These are phyloP conservation scores for Galendromus occidentalis DNA, from an alignment of 1,140 invertebrate genomes.

Conservation along the genomic window DNA sequence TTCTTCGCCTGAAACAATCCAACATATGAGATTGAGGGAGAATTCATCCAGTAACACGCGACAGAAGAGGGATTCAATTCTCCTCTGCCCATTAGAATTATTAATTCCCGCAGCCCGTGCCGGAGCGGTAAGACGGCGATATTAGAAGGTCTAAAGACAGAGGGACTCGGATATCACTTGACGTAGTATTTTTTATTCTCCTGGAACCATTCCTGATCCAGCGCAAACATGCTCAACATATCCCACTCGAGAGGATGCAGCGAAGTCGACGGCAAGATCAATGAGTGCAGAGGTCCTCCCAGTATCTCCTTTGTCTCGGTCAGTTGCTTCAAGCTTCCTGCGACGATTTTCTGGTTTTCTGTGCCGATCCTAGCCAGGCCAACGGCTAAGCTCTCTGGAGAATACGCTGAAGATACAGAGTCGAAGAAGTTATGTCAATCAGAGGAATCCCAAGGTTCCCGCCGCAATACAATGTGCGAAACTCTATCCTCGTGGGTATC, in stretches of 20 bases:
- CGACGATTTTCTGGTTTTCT: constrained; percentile 54
- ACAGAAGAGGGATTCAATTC: too few relatives aligned
- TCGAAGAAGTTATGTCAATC: neutral
- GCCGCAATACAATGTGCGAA: neutral
- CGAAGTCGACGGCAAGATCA: constrained; percentile 58
- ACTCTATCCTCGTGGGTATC: constrained; percentile 3
- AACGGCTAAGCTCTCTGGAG: constrained; percentile 42
- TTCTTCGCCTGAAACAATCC: too few relatives aligned
- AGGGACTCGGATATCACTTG: neutral
- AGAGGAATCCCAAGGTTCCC: too few relatives aligned
- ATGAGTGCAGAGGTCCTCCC: constrained; percentile 73
- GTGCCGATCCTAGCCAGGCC: constrained; percentile 76
- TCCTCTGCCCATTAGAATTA: too few relatives aligned
- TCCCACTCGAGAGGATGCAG: constrained; percentile 81
- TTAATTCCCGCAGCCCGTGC: too few relatives aligned
- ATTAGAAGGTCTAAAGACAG: too few relatives aligned
- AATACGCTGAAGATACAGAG: constrained; percentile 31
- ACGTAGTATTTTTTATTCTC: neutral
- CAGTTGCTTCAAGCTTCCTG: constrained; percentile 52
- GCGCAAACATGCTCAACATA: constrained; percentile 40
- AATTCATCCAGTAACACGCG: too few relatives aligned
- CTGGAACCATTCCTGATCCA: constrained; percentile 16
- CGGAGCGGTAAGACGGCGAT: too few relatives aligned
- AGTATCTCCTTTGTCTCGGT: constrained; percentile 41
- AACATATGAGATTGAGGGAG: too few relatives aligned